Conservation (phyloP, 2,113 vertebrate species). For the Podarcis cretensis region DNA sequence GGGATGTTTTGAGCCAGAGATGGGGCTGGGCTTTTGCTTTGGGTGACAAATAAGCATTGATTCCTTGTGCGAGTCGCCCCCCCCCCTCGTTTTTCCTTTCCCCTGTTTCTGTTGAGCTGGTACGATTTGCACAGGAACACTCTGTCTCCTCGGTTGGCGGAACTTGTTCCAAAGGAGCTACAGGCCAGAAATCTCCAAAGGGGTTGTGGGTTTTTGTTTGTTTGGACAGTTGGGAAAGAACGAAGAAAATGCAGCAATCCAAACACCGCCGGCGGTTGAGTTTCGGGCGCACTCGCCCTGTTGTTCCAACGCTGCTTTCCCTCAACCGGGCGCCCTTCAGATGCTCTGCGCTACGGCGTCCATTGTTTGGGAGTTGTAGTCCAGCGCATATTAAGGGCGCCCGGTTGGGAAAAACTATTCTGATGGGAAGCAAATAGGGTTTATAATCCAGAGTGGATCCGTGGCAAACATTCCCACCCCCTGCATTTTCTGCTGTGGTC, state of each 20-base stretch:
- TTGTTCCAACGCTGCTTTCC: constrained; percentile 15
- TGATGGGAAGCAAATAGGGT: background rate
- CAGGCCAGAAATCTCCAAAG: background rate
- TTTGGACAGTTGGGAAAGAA: constrained; percentile 45
- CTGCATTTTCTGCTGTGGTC: constrained; percentile 22
- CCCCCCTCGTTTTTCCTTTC: fast-evolving
- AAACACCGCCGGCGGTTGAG: constrained; percentile 37
- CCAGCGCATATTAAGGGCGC: no score
- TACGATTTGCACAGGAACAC: fast-evolving
- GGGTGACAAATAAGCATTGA: no score
- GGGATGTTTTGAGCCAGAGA: no score
- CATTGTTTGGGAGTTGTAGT: no score
- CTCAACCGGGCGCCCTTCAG: no score
- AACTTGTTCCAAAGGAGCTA: background rate
- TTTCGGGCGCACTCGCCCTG: constrained; percentile 60
- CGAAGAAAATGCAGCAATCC: constrained; percentile 49
- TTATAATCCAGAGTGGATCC: background rate
- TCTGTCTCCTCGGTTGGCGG: background rate
- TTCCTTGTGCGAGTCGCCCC: no score
- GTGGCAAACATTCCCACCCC: background rate
- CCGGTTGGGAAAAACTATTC: no score
- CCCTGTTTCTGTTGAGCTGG: background rate
- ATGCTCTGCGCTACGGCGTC: no score
- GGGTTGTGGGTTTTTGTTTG: background rate
- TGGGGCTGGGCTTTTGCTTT: no score